Conservation (phyloP, 2,113 vertebrate species). For the Amazona vittata region DNA sequence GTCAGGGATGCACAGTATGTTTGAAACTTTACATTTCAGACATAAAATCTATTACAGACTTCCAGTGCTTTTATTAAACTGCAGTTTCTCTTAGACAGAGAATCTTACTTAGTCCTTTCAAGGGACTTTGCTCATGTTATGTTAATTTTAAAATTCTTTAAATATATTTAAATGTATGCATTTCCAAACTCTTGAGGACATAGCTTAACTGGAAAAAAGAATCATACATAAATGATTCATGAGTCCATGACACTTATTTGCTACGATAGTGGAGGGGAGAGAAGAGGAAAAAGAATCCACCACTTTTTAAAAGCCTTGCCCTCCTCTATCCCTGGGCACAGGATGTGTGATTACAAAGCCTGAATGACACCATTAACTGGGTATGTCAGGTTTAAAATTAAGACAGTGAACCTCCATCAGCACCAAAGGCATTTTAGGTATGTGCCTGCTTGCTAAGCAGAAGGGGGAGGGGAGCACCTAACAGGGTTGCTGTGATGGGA, state of each 20-base stretch:
- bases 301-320: not conserved
- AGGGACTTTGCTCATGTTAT: not conserved
- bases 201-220: not conserved
- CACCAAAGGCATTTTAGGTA: not conserved
- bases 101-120: not conserved
- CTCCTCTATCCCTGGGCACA: not conserved
- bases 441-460: not conserved
- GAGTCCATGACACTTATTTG: not conserved
- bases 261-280: not conserved
- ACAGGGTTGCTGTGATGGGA: not conserved
- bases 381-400: not conserved
- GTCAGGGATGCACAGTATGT: not conserved
- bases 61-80: not conserved
- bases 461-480: not conserved
- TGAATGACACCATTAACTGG: not conserved
- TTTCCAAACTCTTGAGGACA: not conserved
- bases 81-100: not conserved
- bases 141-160: conserved; percentile 10
- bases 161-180: conserved; percentile 54
- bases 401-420: not conserved
- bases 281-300: not conserved
- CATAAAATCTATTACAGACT: not conserved
- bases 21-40: not conserved
- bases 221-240: conserved; percentile 28
- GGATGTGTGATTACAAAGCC: not conserved